Evolutionary conservation across 2,797 vertebrate species (phyloP).

Genomic region (Sebastes baramenuke): DNA sequence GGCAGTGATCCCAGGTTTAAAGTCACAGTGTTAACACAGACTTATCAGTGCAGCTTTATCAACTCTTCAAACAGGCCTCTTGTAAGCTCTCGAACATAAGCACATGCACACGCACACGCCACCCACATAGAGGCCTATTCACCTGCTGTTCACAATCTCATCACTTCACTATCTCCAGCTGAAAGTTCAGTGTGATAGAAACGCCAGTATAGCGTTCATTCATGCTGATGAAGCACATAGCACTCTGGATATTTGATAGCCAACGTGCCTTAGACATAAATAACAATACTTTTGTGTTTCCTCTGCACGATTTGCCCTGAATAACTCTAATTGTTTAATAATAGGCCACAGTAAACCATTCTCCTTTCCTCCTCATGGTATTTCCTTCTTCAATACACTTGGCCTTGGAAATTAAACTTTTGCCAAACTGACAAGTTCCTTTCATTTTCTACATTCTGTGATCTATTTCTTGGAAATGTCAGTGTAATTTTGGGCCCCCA

Average conservation of each 20-base stretch:
- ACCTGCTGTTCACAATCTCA: conserved; percentile 10
- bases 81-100: conserved; percentile 47
- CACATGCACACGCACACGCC: background rate
- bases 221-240: background rate
- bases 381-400: background rate
- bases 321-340: background rate
- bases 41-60: conserved; percentile 70
- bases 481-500: background rate
- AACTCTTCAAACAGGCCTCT: conserved; percentile 55
- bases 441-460: background rate
- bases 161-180: background rate
- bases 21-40: conserved; percentile 25
- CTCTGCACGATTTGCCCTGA: background rate
- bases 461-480: background rate
- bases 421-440: background rate
- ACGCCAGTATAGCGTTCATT: background rate
- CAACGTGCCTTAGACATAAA: background rate
- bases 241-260: background rate
- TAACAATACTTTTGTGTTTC: background rate
- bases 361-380: background rate
- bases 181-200: background rate
- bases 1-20: background rate
- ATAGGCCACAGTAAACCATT: background rate
- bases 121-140: conserved; percentile 18
- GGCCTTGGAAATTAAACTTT: background rate